phyloP scores from a whole-genome alignment of 2,113 vertebrate species.

The Cavia porcellus region DNA sequence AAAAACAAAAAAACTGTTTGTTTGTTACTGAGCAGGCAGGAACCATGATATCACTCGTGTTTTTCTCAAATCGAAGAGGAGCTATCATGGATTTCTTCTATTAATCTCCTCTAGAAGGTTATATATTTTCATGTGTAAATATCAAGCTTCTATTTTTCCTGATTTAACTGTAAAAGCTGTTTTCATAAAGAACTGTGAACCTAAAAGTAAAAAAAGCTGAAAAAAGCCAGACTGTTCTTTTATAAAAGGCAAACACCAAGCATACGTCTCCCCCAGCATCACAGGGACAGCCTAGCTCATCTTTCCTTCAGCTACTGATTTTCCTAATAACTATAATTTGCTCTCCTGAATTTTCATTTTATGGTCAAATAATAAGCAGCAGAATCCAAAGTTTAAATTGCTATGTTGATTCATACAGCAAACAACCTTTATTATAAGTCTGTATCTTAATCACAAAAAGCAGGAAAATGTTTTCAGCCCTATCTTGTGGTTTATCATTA shows the following conservation, averaged over 20 bases:
- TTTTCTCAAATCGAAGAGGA: conserved; percentile 7
- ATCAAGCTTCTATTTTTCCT: neutral
- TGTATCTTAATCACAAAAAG: neutral
- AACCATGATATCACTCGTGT: neutral
- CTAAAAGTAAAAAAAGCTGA: neutral
- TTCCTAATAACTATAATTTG: neutral
- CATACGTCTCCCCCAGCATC: neutral
- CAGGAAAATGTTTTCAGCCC: conserved; percentile 3
- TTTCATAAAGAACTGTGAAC: conserved; percentile 12
- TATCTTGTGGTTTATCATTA: neutral
- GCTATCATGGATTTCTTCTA: neutral
- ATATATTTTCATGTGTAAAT: conserved; percentile 20
- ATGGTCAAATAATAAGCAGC: neutral
- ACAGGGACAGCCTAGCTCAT: neutral
- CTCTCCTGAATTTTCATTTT: conserved; percentile 39
- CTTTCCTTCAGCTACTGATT: conserved; percentile 21
- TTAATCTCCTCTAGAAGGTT: neutral
- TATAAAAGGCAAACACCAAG: conserved; percentile 19
- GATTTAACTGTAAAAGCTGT: neutral
- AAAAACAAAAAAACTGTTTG: neutral
- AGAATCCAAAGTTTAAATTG: conserved; percentile 28
- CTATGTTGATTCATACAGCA: conserved; percentile 27
- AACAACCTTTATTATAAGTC: conserved; percentile 41
- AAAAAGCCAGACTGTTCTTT: neutral
- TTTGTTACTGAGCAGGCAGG: neutral